Conservation (phyloP, 2,888 invertebrate species). For the Cheilosia impressa region DNA sequence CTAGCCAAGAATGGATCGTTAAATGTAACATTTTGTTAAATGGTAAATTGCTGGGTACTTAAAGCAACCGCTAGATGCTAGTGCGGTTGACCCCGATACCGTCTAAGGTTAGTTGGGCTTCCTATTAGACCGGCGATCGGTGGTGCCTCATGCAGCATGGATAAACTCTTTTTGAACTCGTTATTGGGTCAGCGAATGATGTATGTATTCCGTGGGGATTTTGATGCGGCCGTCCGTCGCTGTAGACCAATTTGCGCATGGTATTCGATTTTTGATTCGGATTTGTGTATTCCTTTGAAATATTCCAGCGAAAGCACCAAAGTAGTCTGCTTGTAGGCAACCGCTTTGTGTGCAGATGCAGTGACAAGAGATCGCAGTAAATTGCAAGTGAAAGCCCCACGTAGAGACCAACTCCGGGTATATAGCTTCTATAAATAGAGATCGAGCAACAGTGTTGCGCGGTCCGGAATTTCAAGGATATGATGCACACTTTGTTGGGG, state of each 20-base stretch:
- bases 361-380: slow-evolving; percentile 22
- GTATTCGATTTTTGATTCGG: slow-evolving; percentile 12
- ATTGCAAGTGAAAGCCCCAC: slow-evolving; percentile 41
- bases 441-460: slow-evolving; percentile 44
- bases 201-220: slow-evolving; percentile 61
- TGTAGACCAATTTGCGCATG: slow-evolving; percentile 46
- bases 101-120: slow-evolving; percentile 72
- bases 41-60: slow-evolving; percentile 67
- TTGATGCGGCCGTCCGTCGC: slow-evolving; percentile 13
- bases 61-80: slow-evolving; percentile 66
- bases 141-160: slow-evolving; percentile 13
- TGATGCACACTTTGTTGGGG: slow-evolving; percentile 12
- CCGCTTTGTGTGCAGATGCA: background rate
- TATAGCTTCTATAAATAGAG: slow-evolving; percentile 13
- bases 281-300: slow-evolving; percentile 1
- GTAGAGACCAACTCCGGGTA: background rate
- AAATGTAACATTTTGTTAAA: slow-evolving; percentile 64
- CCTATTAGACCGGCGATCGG: slow-evolving; percentile 56
- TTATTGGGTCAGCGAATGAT: slow-evolving; percentile 68
- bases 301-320: background rate
- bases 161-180: slow-evolving; percentile 50
- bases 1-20: slow-evolving; percentile 38
- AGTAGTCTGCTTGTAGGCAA: background rate
- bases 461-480: slow-evolving; percentile 46
- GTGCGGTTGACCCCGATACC: slow-evolving; percentile 65